Evolutionary conservation across 64 coral and sea anemone genomes (phyloP).

Genomic region (Pocillopora verrucosa): DNA sequence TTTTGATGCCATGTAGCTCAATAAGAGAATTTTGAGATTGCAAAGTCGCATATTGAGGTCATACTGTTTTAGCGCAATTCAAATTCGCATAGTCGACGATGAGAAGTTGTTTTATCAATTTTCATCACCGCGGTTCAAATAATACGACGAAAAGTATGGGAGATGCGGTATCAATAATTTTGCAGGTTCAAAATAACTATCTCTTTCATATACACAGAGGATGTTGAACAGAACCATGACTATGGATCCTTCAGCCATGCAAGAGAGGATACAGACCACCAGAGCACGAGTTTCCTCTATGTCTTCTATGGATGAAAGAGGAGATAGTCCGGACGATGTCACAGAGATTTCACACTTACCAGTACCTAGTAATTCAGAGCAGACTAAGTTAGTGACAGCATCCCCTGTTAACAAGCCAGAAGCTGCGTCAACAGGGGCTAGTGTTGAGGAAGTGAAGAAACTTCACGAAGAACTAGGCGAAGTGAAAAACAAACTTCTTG

Average conservation of each 20-base stretch:
- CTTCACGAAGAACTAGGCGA: slow-evolving; percentile 67
- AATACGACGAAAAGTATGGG: too few species aligned
- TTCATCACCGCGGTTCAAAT: too few species aligned
- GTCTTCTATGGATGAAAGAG: background rate
- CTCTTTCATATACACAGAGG: background rate
- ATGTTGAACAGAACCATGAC: slow-evolving; percentile 37
- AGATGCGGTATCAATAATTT: too few species aligned
- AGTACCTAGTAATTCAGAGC: background rate
- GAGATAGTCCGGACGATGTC: background rate
- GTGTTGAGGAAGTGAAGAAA: slow-evolving; percentile 42
- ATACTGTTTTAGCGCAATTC: too few species aligned
- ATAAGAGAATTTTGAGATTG: too few species aligned
- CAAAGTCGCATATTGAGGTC: too few species aligned
- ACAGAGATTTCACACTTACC: background rate
- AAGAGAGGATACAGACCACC: background rate
- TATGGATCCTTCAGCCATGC: slow-evolving; percentile 20
- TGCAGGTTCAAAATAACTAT: too few species aligned
- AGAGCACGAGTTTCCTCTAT: background rate
- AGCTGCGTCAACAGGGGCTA: background rate
- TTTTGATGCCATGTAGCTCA: too few species aligned
- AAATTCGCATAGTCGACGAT: too few species aligned
- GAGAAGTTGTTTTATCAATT: too few species aligned
- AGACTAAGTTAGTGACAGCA: background rate
- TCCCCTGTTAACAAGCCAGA: too few species aligned
- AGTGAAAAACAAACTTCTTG: slow-evolving; percentile 63